These are phyloP conservation scores for Eurytemora carolleeae DNA, from an alignment of 1,140 invertebrate species.

Conservation along the genomic window DNA sequence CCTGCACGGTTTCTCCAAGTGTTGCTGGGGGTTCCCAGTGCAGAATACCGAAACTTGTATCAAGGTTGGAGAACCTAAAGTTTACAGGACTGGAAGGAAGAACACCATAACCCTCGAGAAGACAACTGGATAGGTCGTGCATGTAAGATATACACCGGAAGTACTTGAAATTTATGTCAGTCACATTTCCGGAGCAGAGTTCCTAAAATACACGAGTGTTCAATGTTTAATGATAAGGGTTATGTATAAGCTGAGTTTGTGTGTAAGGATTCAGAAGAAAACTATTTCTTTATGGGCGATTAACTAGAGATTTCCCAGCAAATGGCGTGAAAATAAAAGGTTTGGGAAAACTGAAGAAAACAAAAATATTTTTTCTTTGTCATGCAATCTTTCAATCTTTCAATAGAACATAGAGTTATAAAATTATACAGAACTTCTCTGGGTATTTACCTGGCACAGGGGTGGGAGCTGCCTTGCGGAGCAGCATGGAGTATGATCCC, in stretches of 20 bases:
- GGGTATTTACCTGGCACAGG: slow-evolving; percentile 33
- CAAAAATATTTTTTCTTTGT: too few relatives aligned
- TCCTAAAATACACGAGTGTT: slow-evolving; percentile 26
- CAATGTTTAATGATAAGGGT: too few relatives aligned
- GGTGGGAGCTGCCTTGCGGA: slow-evolving; percentile 45
- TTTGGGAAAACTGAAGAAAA: too few relatives aligned
- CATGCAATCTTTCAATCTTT: too few relatives aligned
- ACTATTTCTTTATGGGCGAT: too few relatives aligned
- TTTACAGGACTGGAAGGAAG: slow-evolving; percentile 44
- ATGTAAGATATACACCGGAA: slow-evolving; percentile 54
- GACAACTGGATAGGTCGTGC: slow-evolving; percentile 50
- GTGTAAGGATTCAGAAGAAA: too few relatives aligned
- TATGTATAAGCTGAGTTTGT: too few relatives aligned
- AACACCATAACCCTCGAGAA: slow-evolving; percentile 59
- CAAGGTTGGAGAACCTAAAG: slow-evolving; percentile 45
- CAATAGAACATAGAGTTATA: too few relatives aligned
- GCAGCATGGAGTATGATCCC: slow-evolving; percentile 61
- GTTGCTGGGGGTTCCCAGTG: slow-evolving; percentile 50
- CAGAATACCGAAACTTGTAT: slow-evolving; percentile 48
- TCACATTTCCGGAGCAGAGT: slow-evolving; percentile 53
- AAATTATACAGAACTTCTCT: too few relatives aligned
- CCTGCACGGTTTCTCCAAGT: slow-evolving; percentile 38
- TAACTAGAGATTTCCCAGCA: too few relatives aligned
- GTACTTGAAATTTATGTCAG: slow-evolving; percentile 49
- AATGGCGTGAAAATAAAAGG: too few relatives aligned